Evolutionary conservation across 2,797 vertebrate genomes (phyloP), one percentile per base, ranked within the genome.

Genomic region (Nothura maculosa): DNA sequence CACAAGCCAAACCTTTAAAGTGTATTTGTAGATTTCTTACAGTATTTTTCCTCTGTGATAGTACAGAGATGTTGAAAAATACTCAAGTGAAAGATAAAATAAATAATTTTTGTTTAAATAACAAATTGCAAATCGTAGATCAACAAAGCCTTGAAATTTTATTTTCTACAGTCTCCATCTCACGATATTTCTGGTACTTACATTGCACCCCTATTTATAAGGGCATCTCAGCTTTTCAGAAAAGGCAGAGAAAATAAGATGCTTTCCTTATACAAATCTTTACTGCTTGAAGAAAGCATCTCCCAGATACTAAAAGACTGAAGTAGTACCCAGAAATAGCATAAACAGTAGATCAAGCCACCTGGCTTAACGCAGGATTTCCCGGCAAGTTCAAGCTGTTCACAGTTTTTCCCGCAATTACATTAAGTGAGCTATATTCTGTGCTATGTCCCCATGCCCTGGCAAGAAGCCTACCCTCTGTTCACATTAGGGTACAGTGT

Each of bases 371-470:
- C 1, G 6, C 8, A 6, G n/a, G 24, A 12, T 68, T 81, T 73
- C n/a, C 70, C 36, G 25, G 36, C 64, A 66, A 55, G 48, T 32
- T 54, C 61, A 55, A 28, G 14, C 32, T 14, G 25, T 45, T 38
- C 28, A 27, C 48, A 28, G 40, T 52, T 43, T 54, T 78, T 25
- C 25, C 25, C 43, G 24, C 61, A 43, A 32, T 24, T 42, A 14
- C 30, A 43, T 57, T 4, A 9, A 63, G 63, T 5, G 20, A 86
- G 32, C 58, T 48, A 1, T 32, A 69, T 5, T 47, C 32, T 12
- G 18, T 1, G 0, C 12, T 34, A 12, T 2, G 6, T 22, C 63
- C 57, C n/a, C 0, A 0, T 14, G 52, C 62, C 21, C 73, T 11
- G 1, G 47, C 58, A 69, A 18, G 55, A 74, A 92, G 78, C 72